A percentile compares a stretch with the other conserved stretches of the same genome.
Conservation (phyloP, 2,797 vertebrate genomes). For the Xenentodon cancila region DNA sequence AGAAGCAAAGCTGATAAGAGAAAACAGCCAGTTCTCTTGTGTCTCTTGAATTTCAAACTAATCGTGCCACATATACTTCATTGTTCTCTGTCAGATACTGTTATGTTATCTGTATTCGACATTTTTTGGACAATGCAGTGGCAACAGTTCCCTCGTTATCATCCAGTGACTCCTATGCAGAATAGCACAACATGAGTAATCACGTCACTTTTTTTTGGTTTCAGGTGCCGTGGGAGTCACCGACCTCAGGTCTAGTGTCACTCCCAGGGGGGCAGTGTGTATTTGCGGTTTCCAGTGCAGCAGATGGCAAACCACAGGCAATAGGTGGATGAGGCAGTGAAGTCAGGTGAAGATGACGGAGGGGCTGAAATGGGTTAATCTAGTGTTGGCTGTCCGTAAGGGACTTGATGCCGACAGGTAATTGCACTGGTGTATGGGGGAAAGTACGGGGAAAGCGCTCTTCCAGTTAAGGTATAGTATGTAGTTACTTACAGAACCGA, state of each 20-base stretch:
- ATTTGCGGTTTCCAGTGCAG: conserved; percentile 51
- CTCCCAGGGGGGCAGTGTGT: conserved; percentile 41
- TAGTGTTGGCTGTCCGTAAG: conserved; percentile 15
- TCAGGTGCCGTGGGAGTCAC: conserved; percentile 59
- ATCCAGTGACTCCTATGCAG: conserved; percentile 4
- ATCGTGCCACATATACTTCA: neutral
- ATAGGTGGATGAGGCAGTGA: conserved; percentile 65
- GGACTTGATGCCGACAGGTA: conserved; percentile 26
- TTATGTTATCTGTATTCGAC: conserved; percentile 2
- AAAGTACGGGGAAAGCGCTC: neutral
- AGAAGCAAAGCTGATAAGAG: neutral
- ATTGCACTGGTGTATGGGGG: neutral
- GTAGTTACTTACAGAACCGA: too few species aligned
- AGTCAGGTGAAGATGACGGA: conserved; percentile 60
- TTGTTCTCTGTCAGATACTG: neutral
- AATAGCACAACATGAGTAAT: conserved; percentile 20
- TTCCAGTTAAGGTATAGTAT: conserved; percentile 1
- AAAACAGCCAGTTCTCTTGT: neutral
- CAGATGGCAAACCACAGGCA: conserved; percentile 71
- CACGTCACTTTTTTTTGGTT: conserved; percentile 10
- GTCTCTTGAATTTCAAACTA: neutral
- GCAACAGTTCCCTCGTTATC: neutral
- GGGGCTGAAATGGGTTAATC: conserved; percentile 48
- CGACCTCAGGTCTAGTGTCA: conserved; percentile 68
- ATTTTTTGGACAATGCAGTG: neutral